Percentiles rank a stretch among this genome's conserved stretches.
Conservation (phyloP, 2,797 vertebrate genomes). For the Leucoraja ocellata region DNA sequence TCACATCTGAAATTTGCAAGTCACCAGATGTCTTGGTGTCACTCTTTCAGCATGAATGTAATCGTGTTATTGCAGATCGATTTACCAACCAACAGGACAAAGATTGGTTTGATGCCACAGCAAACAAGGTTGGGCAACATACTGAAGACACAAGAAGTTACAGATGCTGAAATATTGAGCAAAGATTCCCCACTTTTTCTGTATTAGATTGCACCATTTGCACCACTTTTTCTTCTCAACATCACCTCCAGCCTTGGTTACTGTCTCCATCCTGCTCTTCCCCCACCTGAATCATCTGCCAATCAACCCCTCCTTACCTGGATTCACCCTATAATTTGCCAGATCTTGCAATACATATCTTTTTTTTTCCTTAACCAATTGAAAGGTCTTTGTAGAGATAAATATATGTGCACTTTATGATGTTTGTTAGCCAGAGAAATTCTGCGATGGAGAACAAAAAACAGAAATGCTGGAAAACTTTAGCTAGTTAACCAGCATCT, state of each 20-base stretch:
- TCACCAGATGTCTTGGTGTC: constrained; percentile 56
- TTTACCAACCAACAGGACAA: constrained; percentile 64
- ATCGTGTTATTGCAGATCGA: constrained; percentile 68
- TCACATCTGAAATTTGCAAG: constrained; percentile 63
- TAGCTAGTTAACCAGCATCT: no score
- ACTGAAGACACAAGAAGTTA: not conserved
- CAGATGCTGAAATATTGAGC: no score
- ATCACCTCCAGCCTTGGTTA: no score
- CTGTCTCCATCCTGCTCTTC: no score
- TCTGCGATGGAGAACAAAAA: not conserved
- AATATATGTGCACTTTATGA: not conserved
- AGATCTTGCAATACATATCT: no score
- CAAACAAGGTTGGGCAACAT: constrained; percentile 56
- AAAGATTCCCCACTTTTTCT: no score
- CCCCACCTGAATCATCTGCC: no score
- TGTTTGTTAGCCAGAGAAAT: not conserved
- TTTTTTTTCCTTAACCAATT: not conserved
- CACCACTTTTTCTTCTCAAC: no score
- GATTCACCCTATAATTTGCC: no score
- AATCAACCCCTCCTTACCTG: no score
- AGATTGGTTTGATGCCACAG: constrained; percentile 56
- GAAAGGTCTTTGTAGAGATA: not conserved
- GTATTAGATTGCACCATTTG: no score
- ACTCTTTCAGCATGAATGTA: constrained; percentile 70
- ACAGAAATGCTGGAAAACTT: no score